phyloP scores from a whole-genome alignment of 2,113 vertebrate species.

The Mesitornis unicolor region DNA sequence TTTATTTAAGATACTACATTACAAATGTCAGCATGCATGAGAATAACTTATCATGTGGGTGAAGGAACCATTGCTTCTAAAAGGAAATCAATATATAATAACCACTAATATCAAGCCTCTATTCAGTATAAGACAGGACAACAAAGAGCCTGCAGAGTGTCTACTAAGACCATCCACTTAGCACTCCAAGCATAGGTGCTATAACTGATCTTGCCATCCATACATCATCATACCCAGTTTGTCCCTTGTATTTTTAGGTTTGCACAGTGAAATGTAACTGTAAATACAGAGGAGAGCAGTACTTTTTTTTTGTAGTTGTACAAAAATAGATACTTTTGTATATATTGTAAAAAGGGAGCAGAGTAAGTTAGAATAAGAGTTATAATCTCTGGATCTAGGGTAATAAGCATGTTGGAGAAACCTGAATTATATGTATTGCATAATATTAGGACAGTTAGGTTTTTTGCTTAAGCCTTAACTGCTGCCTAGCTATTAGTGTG shows the following conservation, averaged over 20 bases:
- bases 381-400: neutral
- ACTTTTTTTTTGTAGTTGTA: neutral
- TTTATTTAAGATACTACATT: neutral
- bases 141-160: neutral
- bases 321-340: neutral
- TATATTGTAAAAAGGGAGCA: neutral
- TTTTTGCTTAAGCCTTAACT: neutral
- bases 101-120: neutral
- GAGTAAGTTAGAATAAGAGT: neutral
- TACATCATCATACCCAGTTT: neutral
- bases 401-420: neutral
- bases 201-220: neutral
- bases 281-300: neutral
- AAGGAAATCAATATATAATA: constrained; percentile 23
- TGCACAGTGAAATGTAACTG: neutral
- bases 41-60: neutral
- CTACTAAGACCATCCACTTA: neutral
- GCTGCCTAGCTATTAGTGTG: neutral
- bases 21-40: neutral
- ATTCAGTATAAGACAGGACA: neutral
- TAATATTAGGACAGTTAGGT: neutral
- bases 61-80: neutral
- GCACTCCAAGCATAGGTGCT: neutral
- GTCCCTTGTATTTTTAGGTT: neutral
- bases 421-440: neutral